phyloP scores from a whole-genome alignment of 2,888 invertebrate species.

The Hirtodrosophila alboralis region DNA sequence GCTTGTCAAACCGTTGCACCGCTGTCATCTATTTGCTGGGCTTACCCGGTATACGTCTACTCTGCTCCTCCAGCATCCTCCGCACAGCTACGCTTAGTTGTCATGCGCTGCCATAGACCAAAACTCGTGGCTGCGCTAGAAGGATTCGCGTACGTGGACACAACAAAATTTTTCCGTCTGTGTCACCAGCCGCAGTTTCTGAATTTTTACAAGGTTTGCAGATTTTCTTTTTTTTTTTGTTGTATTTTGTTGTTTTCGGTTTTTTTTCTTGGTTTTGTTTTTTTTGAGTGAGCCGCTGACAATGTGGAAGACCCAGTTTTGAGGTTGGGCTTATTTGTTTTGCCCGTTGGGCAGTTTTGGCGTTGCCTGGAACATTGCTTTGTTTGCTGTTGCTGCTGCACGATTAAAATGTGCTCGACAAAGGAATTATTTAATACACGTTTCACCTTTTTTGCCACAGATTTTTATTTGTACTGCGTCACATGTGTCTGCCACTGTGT shows the following conservation, averaged over 20 bases:
- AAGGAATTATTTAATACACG: constrained; percentile 79
- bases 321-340: constrained; percentile 52
- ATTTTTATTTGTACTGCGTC: constrained; percentile 70
- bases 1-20: constrained; percentile 76
- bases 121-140: constrained; percentile 52
- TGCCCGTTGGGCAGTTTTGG: constrained; percentile 50
- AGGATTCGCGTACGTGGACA: constrained; percentile 67
- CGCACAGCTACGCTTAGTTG: constrained; percentile 64
- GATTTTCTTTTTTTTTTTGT: constrained; percentile 34
- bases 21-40: constrained; percentile 68
- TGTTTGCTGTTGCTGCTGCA: constrained; percentile 72
- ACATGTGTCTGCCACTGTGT: constrained; percentile 39
- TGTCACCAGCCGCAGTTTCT: constrained; percentile 44
- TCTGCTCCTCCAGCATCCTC: constrained; percentile 24
- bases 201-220: constrained; percentile 76
- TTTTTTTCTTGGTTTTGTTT: constrained; percentile 19
- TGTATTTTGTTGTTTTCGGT: constrained; percentile 6
- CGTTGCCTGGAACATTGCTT: constrained; percentile 45
- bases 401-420: constrained; percentile 79
- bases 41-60: constrained; percentile 22
- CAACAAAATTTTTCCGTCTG: constrained; percentile 44
- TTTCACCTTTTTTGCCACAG: constrained; percentile 73
- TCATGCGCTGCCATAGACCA: constrained; percentile 70
- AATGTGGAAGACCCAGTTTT: constrained; percentile 31
- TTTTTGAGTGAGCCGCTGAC: constrained; percentile 54